Evolutionary conservation across 2,888 invertebrate genomes (phyloP).

Genomic region (Sialis fuliginosa): DNA sequence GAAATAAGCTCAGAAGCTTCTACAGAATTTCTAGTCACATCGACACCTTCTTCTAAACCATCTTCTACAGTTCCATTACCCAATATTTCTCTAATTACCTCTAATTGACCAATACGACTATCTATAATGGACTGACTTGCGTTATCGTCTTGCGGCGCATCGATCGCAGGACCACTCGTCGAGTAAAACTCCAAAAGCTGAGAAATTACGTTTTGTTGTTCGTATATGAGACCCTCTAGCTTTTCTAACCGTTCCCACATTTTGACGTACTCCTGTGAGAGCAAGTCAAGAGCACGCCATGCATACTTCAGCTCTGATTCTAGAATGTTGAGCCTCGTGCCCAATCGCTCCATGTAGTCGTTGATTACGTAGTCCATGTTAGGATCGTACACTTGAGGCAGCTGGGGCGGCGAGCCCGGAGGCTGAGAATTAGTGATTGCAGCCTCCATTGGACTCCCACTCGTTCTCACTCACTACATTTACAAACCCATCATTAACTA

Average conservation of each 20-base stretch:
- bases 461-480: not conserved
- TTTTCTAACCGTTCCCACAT: conserved; percentile 89
- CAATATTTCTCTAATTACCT: conserved; percentile 45
- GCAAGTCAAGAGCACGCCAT: conserved; percentile 77
- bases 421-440: not conserved
- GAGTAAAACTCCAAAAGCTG: conserved; percentile 70
- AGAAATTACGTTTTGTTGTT: conserved; percentile 80
- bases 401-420: not conserved
- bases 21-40: conserved; percentile 26
- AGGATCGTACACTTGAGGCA: conserved; percentile 20
- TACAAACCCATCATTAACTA: too few species aligned
- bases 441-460: conserved; percentile 4
- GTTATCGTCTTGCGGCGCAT: conserved; percentile 18
- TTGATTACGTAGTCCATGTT: conserved; percentile 61
- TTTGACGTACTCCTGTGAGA: conserved; percentile 81
- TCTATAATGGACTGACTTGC: conserved; percentile 16
- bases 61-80: conserved; percentile 47
- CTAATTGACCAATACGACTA: conserved; percentile 26
- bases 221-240: conserved; percentile 67
- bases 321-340: conserved; percentile 68
- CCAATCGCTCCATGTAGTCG: conserved; percentile 81
- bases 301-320: conserved; percentile 85
- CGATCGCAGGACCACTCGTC: conserved; percentile 31
- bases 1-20: conserved; percentile 18
- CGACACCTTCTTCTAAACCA: conserved; percentile 47